Evolutionary conservation across 2,888 invertebrate species (phyloP).

Genomic region (Nesidiocoris tenuis): DNA sequence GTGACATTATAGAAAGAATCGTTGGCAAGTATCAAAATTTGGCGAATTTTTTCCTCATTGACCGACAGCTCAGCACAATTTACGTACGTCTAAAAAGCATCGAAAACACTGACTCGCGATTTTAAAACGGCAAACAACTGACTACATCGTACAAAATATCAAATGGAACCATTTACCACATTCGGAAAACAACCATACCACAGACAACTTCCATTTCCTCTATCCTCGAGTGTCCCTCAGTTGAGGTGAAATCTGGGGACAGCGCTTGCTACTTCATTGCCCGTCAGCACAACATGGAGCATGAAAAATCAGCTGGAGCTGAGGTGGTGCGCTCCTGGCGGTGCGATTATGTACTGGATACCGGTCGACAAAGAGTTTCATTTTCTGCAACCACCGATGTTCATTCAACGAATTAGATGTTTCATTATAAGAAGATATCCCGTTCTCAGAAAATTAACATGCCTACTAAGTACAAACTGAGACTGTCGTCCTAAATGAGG

Average conservation of each 20-base stretch:
- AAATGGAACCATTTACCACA: not conserved
- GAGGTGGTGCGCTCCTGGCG: not conserved
- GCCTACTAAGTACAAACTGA: too few species aligned
- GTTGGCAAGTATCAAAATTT: slow-evolving; percentile 29
- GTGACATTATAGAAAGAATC: slow-evolving; percentile 67
- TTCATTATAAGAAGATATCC: too few species aligned
- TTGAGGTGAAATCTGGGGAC: not conserved
- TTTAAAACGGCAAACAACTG: not conserved
- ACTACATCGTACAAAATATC: not conserved
- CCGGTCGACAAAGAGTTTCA: too few species aligned
- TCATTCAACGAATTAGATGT: too few species aligned
- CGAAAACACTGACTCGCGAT: not conserved
- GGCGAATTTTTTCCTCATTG: not conserved
- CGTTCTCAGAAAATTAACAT: too few species aligned
- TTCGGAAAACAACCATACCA: not conserved
- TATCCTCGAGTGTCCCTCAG: not conserved
- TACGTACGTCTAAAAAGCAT: not conserved
- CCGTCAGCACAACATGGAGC: not conserved
- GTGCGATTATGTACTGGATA: not conserved
- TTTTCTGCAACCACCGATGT: too few species aligned
- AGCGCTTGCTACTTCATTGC: not conserved
- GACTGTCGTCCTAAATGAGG: too few species aligned
- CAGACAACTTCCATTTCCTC: not conserved
- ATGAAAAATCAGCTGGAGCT: not conserved
- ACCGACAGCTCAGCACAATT: not conserved